Evolutionary conservation across 2,888 invertebrate species (phyloP).

Genomic region (Chouioia cunea): DNA sequence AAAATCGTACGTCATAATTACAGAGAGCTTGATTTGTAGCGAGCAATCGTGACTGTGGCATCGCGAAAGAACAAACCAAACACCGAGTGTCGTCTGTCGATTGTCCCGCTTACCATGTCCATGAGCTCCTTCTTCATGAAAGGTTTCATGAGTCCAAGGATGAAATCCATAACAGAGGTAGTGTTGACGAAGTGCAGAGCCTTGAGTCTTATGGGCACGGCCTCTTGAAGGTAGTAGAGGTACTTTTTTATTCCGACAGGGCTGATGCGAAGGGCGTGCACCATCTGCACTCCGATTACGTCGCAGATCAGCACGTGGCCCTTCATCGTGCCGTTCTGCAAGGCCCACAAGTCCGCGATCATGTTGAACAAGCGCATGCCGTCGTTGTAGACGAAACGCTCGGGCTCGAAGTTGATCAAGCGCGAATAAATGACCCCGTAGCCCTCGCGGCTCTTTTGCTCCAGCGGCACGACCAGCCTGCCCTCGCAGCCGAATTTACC

Average conservation of each 20-base stretch:
- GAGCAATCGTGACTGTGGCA: too few species aligned
- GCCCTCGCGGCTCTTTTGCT: conserved; percentile 71
- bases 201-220: conserved; percentile 76
- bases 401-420: conserved; percentile 72
- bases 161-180: conserved; percentile 77
- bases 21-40: too few species aligned
- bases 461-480: conserved; percentile 61
- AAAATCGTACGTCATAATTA: too few species aligned
- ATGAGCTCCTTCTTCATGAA: conserved; percentile 78
- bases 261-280: conserved; percentile 75
- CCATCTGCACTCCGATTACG: conserved; percentile 72
- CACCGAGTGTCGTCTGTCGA: too few species aligned
- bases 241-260: conserved; percentile 76
- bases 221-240: conserved; percentile 79
- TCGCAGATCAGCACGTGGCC: conserved; percentile 76
- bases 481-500: too few species aligned
- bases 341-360: conserved; percentile 73
- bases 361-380: conserved; percentile 71
- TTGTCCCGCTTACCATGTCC: conserved; percentile 62
- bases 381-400: conserved; percentile 72
- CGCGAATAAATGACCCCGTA: conserved; percentile 71
- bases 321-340: conserved; percentile 71
- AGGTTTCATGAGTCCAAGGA: conserved; percentile 77
- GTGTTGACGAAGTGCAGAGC: conserved; percentile 79
- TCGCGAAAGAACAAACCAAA: neutral